Evolutionary conservation across 2,888 invertebrate species (phyloP), one percentile per base, ranked within the genome.

Genomic region (Syrphus vitripennis): DNA sequence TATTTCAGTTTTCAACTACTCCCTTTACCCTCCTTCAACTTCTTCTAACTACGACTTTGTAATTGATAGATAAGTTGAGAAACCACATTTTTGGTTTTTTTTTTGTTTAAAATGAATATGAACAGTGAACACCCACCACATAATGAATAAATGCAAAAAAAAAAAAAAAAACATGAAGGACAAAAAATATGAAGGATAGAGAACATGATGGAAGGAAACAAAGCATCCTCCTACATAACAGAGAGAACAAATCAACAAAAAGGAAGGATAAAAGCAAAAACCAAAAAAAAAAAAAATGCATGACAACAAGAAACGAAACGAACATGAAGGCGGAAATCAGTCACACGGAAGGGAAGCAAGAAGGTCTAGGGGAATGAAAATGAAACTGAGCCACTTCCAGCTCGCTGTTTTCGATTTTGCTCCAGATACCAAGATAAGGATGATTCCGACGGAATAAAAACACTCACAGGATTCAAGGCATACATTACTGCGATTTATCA

Each of bases 401-500:
- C 21, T 53, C 70, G 75, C 26, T 80, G 67, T 76, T 80, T 84
- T 84, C 70, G 72, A 74, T 83, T 79, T 79, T 45, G 67, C 34
- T 63, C 70, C 67, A 84, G 70, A 80, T 83, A 70, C 75, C 75
- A 65, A 34, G 65, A 74, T 70, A 75, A 65, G 55, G 69, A 57
- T 63, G 69, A 78, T 69, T 55, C 55, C 26, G 16, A 74, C 29
- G 37, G 24, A 31, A 59, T 40, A 55, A 72, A 50, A 48, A 61
- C 50, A 75, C 53, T 67, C 50, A 34, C 67, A 42, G 42, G 50
- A 76, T 84, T 59, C 59, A 42, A 75, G 83, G 75, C 75, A 76
- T 83, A 83, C 75, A 80, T 83, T 83, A 83, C 80, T 69, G 80
- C 80, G 80, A 83, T 80, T 80, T 80, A 83, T 84, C 59, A 57